Conservation (phyloP, 2,113 vertebrate genomes). For the Sebastes schlegelii region DNA sequence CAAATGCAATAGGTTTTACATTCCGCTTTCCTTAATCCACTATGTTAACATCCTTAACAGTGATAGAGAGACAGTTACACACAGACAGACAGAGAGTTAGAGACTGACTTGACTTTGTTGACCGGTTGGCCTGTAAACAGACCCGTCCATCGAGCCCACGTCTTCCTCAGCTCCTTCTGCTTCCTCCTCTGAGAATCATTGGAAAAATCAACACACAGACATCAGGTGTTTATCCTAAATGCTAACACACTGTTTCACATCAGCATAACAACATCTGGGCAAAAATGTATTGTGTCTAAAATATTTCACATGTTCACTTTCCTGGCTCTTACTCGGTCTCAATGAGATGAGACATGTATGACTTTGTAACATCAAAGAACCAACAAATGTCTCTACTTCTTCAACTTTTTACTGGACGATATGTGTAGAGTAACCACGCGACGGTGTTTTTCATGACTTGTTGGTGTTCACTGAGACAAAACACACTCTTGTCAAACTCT, state of each 20-base stretch:
- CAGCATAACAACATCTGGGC: background rate
- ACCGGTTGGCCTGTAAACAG: conserved; percentile 81
- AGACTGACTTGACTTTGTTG: conserved; percentile 84
- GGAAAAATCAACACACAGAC: background rate
- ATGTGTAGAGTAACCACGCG: background rate
- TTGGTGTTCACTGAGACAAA: too few species aligned
- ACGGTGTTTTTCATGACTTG: too few species aligned
- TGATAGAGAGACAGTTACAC: background rate
- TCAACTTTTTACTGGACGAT: background rate
- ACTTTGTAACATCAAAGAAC: background rate
- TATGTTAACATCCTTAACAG: background rate
- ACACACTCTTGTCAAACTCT: too few species aligned
- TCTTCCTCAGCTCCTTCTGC: conserved; percentile 68
- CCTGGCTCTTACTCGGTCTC: background rate
- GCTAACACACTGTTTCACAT: background rate
- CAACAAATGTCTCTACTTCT: too few species aligned
- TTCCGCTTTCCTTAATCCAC: background rate
- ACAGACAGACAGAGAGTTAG: background rate
- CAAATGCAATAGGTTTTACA: background rate
- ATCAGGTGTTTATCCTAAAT: background rate
- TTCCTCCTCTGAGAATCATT: conserved; percentile 57
- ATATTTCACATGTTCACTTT: background rate
- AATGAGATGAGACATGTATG: background rate
- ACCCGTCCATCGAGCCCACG: conserved; percentile 87
- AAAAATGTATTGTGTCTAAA: background rate